These are phyloP conservation scores for Cantharis rustica DNA, from an alignment of 2,888 invertebrate species.

Conservation along the genomic window DNA sequence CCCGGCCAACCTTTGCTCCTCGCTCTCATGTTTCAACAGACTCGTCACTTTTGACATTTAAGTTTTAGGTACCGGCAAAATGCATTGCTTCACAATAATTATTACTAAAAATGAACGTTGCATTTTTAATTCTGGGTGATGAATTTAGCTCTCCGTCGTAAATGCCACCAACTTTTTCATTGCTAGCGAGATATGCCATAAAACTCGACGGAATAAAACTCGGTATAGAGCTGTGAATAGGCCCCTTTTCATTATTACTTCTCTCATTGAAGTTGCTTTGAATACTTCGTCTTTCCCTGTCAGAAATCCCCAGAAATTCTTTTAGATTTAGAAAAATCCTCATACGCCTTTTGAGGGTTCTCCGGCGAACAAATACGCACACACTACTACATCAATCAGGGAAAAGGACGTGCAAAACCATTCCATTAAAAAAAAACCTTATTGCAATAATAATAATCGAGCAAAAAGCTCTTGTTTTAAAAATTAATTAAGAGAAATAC, in stretches of 20 bases:
- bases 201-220: constrained; percentile 26
- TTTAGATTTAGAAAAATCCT: constrained; percentile 19
- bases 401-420: constrained; percentile 1
- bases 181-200: constrained; percentile 22
- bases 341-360: constrained; percentile 11
- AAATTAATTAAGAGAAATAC: constrained; percentile 19
- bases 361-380: constrained; percentile 15
- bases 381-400: constrained; percentile 8
- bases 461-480: constrained; percentile 4
- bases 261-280: constrained; percentile 30
- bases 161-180: constrained; percentile 16
- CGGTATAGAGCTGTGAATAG: constrained; percentile 22
- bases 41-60: not conserved
- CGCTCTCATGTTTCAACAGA: not conserved
- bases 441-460: not conserved
- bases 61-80: not conserved
- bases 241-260: constrained; percentile 30
- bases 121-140: constrained; percentile 3
- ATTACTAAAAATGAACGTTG: not conserved
- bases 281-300: constrained; percentile 24
- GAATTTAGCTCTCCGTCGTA: constrained; percentile 10
- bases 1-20: not conserved
- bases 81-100: not conserved
- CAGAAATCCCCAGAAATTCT: constrained; percentile 25
- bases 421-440: not conserved